Base-by-base conservation (phyloP, 2,888 invertebrate species). In the Celastrina argiolus region DNA sequence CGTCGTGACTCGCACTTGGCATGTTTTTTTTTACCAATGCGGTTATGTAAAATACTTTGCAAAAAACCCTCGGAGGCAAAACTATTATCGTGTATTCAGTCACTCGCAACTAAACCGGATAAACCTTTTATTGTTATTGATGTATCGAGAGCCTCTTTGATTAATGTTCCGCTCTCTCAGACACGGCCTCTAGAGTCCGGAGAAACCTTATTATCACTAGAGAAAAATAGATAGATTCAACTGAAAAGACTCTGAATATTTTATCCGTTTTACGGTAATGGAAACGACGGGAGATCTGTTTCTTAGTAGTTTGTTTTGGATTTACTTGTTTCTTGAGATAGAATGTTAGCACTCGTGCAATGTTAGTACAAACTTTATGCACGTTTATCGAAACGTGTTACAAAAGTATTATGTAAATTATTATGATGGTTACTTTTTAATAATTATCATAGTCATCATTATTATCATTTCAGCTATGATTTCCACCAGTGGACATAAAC, bases 101-200 rank as follows among this genome's bases (percentile, higher is more conserved):
- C 59, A 31, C 16, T 39, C 22, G 36, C 36, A 39, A 31, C 34
- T 3, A 4, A 61, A 61, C 5, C 22, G 36, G 61, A 61, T 39
- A 36, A 36, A 18, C 36, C 18, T 61, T 39, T 61, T 36, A 51
- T 51, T 51, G 22, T 36, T 39, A 61, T 61, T 61, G 61, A 61
- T 36, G 61, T 61, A 61, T 61, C 6, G 61, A 22, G 36, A 36
- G 36, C 8, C 39, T 34, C 61, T 61, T 61, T 61, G 61, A 61
- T 61, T 39, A 61, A 61, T 61, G 39, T 39, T 39, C 36, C 61
- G 61, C 22, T 18, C 61, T 18, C 10, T 16, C 16, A 61, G 22
- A 51, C 51, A 51, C 22, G 22, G 61, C 22, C 61, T 22, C 39
- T 39, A 12, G 61, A 61, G 61, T 14, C 18, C 39, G 61, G 28